phyloP scores from a whole-genome alignment of 2,113 vertebrate genomes.

The Pelecanus crispus region DNA sequence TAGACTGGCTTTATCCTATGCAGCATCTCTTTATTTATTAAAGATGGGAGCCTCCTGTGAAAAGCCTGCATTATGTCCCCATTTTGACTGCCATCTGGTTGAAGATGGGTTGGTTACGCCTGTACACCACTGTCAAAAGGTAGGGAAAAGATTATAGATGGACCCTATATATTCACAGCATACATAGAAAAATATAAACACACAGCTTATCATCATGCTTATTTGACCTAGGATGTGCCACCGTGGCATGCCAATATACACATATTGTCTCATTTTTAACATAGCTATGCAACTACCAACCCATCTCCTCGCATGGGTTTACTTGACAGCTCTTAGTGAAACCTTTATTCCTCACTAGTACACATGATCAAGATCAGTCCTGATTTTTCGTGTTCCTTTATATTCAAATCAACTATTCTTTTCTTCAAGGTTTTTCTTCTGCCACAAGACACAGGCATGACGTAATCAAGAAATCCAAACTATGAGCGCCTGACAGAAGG shows the following conservation, averaged over 20 bases:
- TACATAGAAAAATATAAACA: not conserved
- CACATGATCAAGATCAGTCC: not conserved
- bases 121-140: not conserved
- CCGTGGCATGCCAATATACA: not conserved
- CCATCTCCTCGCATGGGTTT: not conserved
- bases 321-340: not conserved
- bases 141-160: not conserved
- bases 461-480: constrained; percentile 23
- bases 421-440: not conserved
- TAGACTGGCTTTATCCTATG: not conserved
- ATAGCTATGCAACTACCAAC: not conserved
- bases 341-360: not conserved
- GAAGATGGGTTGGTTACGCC: not conserved
- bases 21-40: not conserved
- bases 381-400: not conserved
- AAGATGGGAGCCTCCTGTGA: not conserved
- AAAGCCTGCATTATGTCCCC: not conserved
- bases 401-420: not conserved
- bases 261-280: not conserved
- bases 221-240: not conserved
- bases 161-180: not conserved
- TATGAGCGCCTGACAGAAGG: not conserved
- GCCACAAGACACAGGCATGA: not conserved
- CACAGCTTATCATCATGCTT: not conserved
- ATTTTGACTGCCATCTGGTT: not conserved